These are phyloP conservation scores for Polydrusus cervinus DNA, from an alignment of 2,888 invertebrate species.

Conservation along the genomic window DNA sequence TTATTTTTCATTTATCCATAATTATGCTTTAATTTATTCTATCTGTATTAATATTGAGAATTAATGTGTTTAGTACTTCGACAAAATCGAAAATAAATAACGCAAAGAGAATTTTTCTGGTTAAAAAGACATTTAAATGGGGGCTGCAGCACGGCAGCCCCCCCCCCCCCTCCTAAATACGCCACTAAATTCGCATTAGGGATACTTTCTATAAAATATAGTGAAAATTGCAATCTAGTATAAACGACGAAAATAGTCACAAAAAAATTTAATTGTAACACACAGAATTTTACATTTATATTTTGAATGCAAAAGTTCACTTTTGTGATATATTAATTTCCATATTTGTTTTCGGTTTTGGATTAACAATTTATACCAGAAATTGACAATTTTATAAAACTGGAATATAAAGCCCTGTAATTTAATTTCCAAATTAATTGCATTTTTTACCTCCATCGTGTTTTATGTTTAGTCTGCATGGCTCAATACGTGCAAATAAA, in stretches of 20 bases:
- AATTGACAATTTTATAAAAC: not conserved
- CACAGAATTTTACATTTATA: no score
- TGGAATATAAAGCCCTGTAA: not conserved
- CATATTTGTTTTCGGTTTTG: not conserved
- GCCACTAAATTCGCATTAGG: no score
- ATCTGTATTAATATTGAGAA: not conserved
- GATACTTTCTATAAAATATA: no score
- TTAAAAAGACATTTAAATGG: not conserved
- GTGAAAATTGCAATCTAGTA: no score
- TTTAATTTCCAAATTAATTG: constrained; percentile 3
- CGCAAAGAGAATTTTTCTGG: not conserved
- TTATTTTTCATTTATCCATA: constrained; percentile 20
- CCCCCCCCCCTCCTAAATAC: no score
- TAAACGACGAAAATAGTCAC: no score
- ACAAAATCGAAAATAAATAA: not conserved
- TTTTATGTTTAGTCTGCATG: not conserved
- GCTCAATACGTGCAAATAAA: not conserved
- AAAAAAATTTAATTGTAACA: no score
- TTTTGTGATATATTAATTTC: no score
- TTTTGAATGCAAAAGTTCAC: no score
- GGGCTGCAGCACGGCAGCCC: no score
- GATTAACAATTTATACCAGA: not conserved
- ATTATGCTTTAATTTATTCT: constrained; percentile 25
- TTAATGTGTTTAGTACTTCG: not conserved
- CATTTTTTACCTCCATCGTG: not conserved